Percentiles rank a stretch among this genome's conserved stretches.
These are phyloP conservation scores for Spinus olivaceus DNA, from an alignment of 2,797 vertebrate species.

Conservation along the genomic window DNA sequence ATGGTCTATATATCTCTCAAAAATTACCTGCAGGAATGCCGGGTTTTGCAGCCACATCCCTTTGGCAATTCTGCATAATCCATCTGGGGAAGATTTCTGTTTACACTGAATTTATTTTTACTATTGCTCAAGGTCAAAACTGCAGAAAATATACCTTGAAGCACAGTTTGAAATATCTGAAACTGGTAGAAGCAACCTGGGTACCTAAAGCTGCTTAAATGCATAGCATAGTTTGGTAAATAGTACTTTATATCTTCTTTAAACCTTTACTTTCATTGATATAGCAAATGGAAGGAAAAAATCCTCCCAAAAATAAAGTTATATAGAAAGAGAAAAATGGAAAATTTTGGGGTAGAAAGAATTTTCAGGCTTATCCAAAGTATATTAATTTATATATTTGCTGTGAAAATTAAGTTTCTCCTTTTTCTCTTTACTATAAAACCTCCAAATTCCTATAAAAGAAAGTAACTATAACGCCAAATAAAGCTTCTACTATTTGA, in stretches of 20 bases:
- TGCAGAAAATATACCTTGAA: background rate
- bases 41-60: background rate
- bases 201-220: background rate
- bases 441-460: background rate
- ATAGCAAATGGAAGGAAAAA: background rate
- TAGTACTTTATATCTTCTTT: background rate
- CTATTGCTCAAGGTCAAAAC: background rate
- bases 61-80: background rate
- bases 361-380: background rate
- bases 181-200: background rate
- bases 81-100: background rate
- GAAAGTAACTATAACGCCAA: background rate
- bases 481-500: background rate
- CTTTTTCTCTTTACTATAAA: background rate
- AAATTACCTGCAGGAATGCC: background rate
- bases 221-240: background rate
- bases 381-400: background rate
- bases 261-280: background rate
- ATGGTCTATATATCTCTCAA: background rate
- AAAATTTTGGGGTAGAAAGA: background rate
- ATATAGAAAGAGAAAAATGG: background rate
- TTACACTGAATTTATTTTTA: background rate
- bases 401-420: background rate
- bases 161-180: background rate
- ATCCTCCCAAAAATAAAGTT: background rate